phyloP scores from a whole-genome alignment of 2,113 vertebrate genomes.

The Vulpes vulpes region DNA sequence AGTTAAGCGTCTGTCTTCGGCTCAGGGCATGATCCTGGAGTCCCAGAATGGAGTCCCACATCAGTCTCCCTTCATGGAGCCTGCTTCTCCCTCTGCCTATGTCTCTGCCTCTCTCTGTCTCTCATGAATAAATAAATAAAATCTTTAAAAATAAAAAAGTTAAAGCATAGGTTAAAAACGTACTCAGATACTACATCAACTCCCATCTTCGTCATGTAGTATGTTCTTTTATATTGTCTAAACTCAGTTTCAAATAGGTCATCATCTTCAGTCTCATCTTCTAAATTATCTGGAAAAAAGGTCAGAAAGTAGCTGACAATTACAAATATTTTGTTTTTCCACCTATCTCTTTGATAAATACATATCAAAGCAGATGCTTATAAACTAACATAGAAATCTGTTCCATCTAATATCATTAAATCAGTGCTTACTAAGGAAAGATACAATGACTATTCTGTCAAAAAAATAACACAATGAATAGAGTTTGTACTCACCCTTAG shows the following conservation, averaged over 20 bases:
- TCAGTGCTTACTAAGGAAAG: background rate
- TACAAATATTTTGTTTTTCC: constrained; percentile 16
- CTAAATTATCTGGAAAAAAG: constrained; percentile 84
- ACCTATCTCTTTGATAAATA: constrained; percentile 2
- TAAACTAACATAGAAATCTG: background rate
- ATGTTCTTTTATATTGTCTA: constrained; percentile 97
- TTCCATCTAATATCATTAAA: background rate
- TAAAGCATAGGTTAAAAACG: constrained; percentile 78
- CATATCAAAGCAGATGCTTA: background rate
- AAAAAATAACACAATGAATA: constrained; percentile 33
- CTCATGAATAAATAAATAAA: no score
- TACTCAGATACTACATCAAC: constrained; percentile 98
- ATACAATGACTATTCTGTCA: background rate
- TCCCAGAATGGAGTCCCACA: no score
- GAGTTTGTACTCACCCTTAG: constrained; percentile 88
- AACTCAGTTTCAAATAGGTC: constrained; percentile 99
- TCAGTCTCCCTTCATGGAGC: no score
- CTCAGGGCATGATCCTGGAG: no score
- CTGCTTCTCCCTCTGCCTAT: no score
- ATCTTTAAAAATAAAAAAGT: no score
- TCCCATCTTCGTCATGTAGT: constrained; percentile 99
- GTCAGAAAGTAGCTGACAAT: constrained; percentile 47
- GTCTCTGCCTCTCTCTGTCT: no score
- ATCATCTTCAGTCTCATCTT: constrained; percentile 96
- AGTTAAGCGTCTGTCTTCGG: no score